Conservation (phyloP, 2,797 vertebrate species). For the Melanotaenia pygmaea region DNA sequence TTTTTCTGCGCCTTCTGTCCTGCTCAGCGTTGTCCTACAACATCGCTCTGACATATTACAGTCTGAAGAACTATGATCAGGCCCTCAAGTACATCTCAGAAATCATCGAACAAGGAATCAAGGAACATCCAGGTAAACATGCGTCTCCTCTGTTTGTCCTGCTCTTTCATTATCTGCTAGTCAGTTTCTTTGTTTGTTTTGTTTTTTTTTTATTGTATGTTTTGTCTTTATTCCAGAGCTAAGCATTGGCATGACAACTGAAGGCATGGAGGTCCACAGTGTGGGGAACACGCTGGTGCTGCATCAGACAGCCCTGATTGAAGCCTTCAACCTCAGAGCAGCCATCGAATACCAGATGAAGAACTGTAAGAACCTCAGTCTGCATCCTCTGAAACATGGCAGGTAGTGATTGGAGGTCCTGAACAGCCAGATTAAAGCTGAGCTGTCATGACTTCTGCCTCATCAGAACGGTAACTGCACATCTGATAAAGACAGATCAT, state of each 20-base stretch:
- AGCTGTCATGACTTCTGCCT: no score
- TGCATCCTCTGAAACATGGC: no score
- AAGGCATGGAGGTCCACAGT: constrained; percentile 93
- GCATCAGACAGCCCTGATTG: constrained; percentile 92
- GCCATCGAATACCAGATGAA: constrained; percentile 94
- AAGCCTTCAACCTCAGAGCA: constrained; percentile 96
- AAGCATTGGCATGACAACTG: constrained; percentile 92
- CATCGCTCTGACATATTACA: constrained; percentile 91
- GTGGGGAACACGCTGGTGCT: constrained; percentile 95
- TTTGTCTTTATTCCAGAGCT: constrained; percentile 80
- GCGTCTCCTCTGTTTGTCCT: fast-evolving
- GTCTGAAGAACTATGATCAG: constrained; percentile 85
- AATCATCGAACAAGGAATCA: constrained; percentile 91
- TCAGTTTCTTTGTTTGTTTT: neutral
- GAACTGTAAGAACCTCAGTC: constrained; percentile 79
- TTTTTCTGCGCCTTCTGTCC: neutral
- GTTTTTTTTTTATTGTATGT: neutral
- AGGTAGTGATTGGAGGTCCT: no score
- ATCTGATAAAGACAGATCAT: no score
- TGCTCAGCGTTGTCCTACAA: constrained; percentile 90
- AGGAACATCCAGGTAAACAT: constrained; percentile 89
- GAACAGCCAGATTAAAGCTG: no score
- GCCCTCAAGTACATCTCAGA: constrained; percentile 89
- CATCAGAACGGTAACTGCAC: no score
- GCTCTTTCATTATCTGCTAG: no score